Evolutionary conservation across 2,113 vertebrate genomes (phyloP).

Genomic region (Hydrolagus affinis): DNA sequence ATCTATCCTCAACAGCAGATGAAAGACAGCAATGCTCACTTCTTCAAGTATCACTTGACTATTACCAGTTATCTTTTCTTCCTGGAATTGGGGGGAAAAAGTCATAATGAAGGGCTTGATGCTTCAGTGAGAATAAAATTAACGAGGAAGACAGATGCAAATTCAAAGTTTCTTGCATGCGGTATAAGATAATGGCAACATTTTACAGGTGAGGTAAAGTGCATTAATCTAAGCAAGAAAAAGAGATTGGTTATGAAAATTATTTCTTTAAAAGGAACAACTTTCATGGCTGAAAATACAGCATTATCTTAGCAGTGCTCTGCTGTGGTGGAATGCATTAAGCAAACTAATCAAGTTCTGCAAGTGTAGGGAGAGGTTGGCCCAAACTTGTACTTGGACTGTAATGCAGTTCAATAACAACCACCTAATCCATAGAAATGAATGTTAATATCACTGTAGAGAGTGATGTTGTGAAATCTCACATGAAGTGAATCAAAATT

Average conservation of each 20-base stretch:
- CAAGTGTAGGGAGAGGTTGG: not conserved
- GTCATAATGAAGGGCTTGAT: not conserved
- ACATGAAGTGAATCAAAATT: not conserved
- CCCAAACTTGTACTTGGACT: not conserved
- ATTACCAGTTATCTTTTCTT: not conserved
- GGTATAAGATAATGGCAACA: too few species aligned
- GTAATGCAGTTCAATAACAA: not conserved
- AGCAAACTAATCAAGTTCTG: not conserved
- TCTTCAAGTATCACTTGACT: not conserved
- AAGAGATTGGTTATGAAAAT: not conserved
- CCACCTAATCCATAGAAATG: not conserved
- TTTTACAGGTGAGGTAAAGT: not conserved
- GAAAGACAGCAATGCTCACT: conserved; percentile 6
- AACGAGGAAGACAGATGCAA: not conserved
- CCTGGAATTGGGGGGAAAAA: not conserved
- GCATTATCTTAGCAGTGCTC: not conserved
- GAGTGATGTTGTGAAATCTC: not conserved
- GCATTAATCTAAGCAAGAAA: not conserved
- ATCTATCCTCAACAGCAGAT: conserved; percentile 36
- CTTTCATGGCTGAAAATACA: not conserved
- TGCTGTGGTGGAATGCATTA: not conserved
- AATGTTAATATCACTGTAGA: not conserved
- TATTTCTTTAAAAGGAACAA: not conserved
- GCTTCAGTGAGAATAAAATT: conserved; percentile 5
- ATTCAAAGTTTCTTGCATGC: conserved; percentile 2